phyloP scores from a whole-genome alignment of 2,797 vertebrate species.

The Mareca penelope region DNA sequence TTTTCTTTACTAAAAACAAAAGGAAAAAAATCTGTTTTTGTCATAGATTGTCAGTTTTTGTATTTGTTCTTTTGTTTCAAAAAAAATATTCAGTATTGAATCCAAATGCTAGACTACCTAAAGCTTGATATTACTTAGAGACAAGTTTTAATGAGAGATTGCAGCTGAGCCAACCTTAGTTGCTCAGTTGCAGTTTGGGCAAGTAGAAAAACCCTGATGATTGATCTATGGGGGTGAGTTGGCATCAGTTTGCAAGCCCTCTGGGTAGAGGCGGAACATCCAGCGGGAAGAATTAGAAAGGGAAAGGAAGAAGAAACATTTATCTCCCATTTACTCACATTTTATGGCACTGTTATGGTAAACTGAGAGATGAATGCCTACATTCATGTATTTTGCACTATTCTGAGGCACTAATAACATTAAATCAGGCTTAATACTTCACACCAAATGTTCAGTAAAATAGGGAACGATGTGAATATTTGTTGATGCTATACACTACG shows the following conservation, averaged over 20 bases:
- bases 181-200: conserved; percentile 71
- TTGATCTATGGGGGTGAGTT: conserved; percentile 70
- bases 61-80: conserved; percentile 53
- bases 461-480: conserved; percentile 73
- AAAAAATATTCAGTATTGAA: conserved; percentile 65
- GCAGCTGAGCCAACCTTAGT: conserved; percentile 68
- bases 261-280: conserved; percentile 70
- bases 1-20: conserved; percentile 39
- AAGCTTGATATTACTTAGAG: conserved; percentile 73
- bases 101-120: conserved; percentile 68
- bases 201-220: conserved; percentile 69
- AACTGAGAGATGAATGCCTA: conserved; percentile 79
- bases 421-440: conserved; percentile 81
- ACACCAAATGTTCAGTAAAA: conserved; percentile 79
- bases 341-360: conserved; percentile 77
- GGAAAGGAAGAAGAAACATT: conserved; percentile 74
- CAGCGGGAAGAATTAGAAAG: conserved; percentile 76
- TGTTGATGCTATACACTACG: conserved; percentile 53
- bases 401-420: conserved; percentile 78
- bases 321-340: conserved; percentile 76
- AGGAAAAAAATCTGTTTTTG: neutral
- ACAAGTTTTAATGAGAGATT: conserved; percentile 76
- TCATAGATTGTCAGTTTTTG: conserved; percentile 41
- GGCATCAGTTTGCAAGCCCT: conserved; percentile 66
- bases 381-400: conserved; percentile 75